Evolutionary conservation across 2,113 vertebrate species (phyloP).

Genomic region (Lucifuga dentata): DNA sequence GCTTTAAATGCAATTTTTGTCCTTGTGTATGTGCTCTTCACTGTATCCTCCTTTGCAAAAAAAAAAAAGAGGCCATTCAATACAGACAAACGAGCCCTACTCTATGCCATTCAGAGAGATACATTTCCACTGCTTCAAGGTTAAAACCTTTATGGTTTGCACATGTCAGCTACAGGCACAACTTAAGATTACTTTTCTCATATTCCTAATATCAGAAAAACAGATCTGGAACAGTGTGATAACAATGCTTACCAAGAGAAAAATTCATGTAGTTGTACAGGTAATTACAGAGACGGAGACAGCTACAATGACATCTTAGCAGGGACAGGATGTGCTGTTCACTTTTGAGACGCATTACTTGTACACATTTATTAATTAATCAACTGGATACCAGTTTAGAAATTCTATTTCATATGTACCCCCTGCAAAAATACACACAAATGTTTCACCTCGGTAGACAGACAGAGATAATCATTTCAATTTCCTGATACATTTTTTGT

Average conservation of each 20-base stretch:
- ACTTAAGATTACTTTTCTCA: neutral
- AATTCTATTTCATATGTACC: conserved; percentile 14
- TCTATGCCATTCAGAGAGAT: conserved; percentile 48
- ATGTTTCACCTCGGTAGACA: neutral
- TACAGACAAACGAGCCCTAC: conserved; percentile 36
- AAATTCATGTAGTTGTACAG: neutral
- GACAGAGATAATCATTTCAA: neutral
- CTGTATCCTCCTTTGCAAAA: conserved; percentile 34
- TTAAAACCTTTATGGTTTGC: conserved; percentile 39
- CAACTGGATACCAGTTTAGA: neutral
- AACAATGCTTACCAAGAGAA: conserved; percentile 1
- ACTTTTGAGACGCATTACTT: conserved; percentile 18
- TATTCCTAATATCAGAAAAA: conserved; percentile 1
- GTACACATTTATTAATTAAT: neutral
- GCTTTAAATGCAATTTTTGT: conserved; percentile 54
- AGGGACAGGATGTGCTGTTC: conserved; percentile 1
- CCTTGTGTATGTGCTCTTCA: conserved; percentile 42
- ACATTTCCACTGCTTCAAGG: conserved; percentile 34
- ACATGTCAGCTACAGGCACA: neutral
- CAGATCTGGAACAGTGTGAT: conserved; percentile 2
- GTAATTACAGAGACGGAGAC: conserved; percentile 17
- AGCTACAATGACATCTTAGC: conserved; percentile 12
- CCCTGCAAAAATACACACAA: too few species aligned
- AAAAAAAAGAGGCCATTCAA: conserved; percentile 40
- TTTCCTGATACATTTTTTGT: too few species aligned